phyloP scores from a whole-genome alignment of 2,888 invertebrate species.

The Spodoptera picta region DNA sequence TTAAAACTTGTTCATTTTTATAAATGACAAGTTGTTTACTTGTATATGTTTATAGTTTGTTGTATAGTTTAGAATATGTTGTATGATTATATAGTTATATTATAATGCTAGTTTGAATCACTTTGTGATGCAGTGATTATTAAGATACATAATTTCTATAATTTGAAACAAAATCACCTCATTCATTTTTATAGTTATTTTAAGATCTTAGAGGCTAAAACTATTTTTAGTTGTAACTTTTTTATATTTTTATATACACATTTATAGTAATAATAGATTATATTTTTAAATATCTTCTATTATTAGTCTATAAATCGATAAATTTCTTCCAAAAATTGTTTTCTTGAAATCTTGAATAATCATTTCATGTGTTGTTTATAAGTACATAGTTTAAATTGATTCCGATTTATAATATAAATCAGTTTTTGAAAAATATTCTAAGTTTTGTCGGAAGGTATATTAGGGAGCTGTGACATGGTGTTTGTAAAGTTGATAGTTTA shows the following conservation, averaged over 20 bases:
- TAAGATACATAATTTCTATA: slow-evolving; percentile 1
- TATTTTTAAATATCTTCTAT: too few species aligned
- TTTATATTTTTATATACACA: background rate
- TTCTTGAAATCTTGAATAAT: slow-evolving; percentile 12
- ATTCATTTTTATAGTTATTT: slow-evolving; percentile 36
- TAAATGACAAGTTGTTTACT: slow-evolving; percentile 45
- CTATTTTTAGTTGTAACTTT: slow-evolving; percentile 6
- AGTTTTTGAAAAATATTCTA: too few species aligned
- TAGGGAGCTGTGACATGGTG: too few species aligned
- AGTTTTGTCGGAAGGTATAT: too few species aligned
- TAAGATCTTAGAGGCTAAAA: slow-evolving; percentile 53
- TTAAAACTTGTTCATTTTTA: slow-evolving; percentile 49
- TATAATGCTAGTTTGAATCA: slow-evolving; percentile 3
- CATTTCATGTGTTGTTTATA: slow-evolving; percentile 7
- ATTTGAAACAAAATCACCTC: slow-evolving; percentile 22
- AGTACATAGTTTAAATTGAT: slow-evolving; percentile 5
- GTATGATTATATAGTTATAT: slow-evolving; percentile 15
- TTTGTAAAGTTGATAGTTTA: slow-evolving; percentile 16
- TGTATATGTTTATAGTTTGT: slow-evolving; percentile 40
- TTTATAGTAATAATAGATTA: too few species aligned
- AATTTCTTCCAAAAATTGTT: slow-evolving; percentile 1
- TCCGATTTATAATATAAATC: background rate
- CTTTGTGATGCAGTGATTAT: slow-evolving; percentile 8
- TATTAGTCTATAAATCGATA: too few species aligned
- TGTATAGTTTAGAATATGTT: too few species aligned